Base-by-base conservation (phyloP, 2,797 vertebrate genomes). In the Alauda arvensis region DNA sequence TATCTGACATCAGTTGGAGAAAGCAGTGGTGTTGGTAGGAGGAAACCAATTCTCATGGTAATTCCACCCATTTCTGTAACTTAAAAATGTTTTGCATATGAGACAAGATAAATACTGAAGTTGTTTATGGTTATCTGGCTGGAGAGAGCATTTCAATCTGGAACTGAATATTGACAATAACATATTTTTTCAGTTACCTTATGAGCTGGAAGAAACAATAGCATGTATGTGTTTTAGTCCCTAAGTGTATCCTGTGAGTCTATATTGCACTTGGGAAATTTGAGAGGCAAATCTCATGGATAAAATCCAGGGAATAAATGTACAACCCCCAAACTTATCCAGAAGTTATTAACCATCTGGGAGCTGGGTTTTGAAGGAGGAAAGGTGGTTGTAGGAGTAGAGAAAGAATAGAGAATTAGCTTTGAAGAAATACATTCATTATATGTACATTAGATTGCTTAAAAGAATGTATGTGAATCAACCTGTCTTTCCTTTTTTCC, bases 261-360 rank as follows among this genome's bases (percentile, higher is more conserved):
- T 56, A 0, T 79, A 51, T 91, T 88, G 92, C 81, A 78, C 55
- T 86, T 89, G 94, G 87, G 87, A 96, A 92, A 92, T 93, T 74
- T 57, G 34, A 87, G 63, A 80, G 39, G 56, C 77, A 93, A 89
- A 87, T 83, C 49, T 91, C 87, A 34, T 82, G 77, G 80, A 76
- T 85, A 60, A 85, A 81, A 92, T 87, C 77, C 68, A 90, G 87
- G 56, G 66, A 95, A 89, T 84, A 94, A 88, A 93, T 87, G 63
- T 79, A 66, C 65, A 91, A 77, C 70, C 9, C 23, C 33, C 68
- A 59, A 62, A 90, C 67, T 84, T 82, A 71, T 76, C 51, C 37
- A 82, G 57, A 82, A 68, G 42, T 91, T 93, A 52, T 86, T 92
- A 86, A 77, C 80, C 66, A 45, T 92, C 49, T 77, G 59, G 61